A percentile compares a stretch with the other conserved stretches of the same genome.
Conservation (phyloP, 2,113 vertebrate species). For the Oreochromis niloticus region DNA sequence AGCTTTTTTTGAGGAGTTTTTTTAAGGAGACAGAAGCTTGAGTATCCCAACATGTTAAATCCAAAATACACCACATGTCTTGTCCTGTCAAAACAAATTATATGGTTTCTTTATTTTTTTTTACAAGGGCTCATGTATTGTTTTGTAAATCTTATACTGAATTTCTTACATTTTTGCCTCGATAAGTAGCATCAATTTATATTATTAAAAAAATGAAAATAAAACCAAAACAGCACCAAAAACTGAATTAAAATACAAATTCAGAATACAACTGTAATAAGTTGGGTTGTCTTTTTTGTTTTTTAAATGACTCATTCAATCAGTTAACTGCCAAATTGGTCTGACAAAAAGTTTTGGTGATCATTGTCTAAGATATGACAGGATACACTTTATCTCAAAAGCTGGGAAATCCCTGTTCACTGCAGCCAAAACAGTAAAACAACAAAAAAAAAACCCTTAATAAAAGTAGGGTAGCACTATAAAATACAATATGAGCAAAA, state of each 20-base stretch:
- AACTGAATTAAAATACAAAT: background rate
- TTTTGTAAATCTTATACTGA: background rate
- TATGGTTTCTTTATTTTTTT: background rate
- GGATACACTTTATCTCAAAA: background rate
- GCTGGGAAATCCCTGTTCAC: background rate
- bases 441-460: background rate
- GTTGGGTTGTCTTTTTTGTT: background rate
- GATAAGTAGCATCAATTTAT: background rate
- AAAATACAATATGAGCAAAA: background rate
- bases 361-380: background rate
- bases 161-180: background rate
- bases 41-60: background rate
- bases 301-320: background rate
- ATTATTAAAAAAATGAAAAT: fast-evolving
- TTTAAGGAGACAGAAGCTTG: background rate
- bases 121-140: background rate
- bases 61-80: background rate
- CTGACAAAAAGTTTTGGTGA: background rate
- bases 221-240: background rate
- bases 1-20: background rate
- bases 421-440: background rate
- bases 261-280: background rate
- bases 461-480: background rate
- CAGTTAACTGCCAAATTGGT: background rate
- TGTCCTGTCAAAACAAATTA: background rate